Conservation (phyloP, 2,797 vertebrate genomes). For the Coreius guichenoti region DNA sequence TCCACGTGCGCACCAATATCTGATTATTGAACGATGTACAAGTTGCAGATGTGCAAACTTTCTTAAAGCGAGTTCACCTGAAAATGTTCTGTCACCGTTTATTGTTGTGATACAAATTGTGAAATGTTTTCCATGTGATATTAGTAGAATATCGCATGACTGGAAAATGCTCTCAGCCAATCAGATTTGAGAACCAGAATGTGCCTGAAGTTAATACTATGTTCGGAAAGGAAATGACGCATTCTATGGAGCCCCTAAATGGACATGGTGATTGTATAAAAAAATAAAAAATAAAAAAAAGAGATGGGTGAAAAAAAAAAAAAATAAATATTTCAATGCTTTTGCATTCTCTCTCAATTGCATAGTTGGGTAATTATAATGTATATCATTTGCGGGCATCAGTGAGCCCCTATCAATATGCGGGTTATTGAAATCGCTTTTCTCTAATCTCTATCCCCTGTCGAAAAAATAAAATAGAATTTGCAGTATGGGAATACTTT, state of each 20-base stretch:
- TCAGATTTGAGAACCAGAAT: too few species aligned
- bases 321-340: neutral
- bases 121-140: too few species aligned
- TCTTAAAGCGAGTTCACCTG: neutral
- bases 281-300: too few species aligned
- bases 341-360: neutral
- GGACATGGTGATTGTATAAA: neutral
- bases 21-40: neutral
- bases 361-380: neutral
- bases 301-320: too few species aligned
- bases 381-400: neutral
- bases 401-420: neutral
- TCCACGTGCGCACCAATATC: neutral
- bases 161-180: too few species aligned
- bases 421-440: neutral
- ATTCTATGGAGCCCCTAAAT: neutral
- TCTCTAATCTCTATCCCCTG: too few species aligned
- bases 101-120: too few species aligned
- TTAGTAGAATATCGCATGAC: too few species aligned
- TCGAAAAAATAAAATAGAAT: too few species aligned
- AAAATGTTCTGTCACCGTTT: neutral
- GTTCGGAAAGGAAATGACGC: too few species aligned
- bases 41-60: constrained; percentile 27
- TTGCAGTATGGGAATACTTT: too few species aligned
- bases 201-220: too few species aligned